These are phyloP conservation scores for Drosophila greeni DNA, from an alignment of 2,888 invertebrate species.

Conservation along the genomic window DNA sequence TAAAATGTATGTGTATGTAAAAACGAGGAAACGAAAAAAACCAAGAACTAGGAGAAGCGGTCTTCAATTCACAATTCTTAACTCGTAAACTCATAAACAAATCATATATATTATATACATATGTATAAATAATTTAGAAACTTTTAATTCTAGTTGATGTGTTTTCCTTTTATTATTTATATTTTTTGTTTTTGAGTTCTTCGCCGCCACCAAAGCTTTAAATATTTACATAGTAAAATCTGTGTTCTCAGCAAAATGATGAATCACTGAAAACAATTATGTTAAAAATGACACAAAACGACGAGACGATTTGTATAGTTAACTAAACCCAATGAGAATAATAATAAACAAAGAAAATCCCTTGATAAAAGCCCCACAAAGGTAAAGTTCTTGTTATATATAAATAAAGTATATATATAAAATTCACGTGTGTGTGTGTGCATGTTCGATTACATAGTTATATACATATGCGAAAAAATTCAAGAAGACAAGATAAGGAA, in stretches of 20 bases:
- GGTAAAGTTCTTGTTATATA: constrained; percentile 45
- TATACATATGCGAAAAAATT: constrained; percentile 49
- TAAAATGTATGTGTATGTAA: constrained; percentile 59
- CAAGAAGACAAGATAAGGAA: constrained; percentile 15
- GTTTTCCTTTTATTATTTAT: constrained; percentile 17
- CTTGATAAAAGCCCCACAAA: constrained; percentile 52
- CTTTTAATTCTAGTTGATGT: constrained; percentile 9
- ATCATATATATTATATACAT: constrained; percentile 17
- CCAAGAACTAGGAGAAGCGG: constrained; percentile 44
- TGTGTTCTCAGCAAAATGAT: constrained; percentile 66
- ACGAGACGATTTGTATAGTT: constrained; percentile 66
- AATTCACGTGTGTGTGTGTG: constrained; percentile 48
- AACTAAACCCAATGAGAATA: constrained; percentile 48
- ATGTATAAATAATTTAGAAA: constrained; percentile 10
- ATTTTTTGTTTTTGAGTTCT: constrained; percentile 33
- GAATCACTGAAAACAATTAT: constrained; percentile 46
- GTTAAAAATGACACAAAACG: constrained; percentile 32
- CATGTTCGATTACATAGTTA: constrained; percentile 44
- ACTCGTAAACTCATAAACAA: constrained; percentile 28
- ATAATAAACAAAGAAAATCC: constrained; percentile 55
- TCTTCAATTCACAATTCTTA: constrained; percentile 53
- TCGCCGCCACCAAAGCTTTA: constrained; percentile 74
- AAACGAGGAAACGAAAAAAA: constrained; percentile 38
- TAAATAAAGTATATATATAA: constrained; percentile 37
- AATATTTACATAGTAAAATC: constrained; percentile 69